Conservation (phyloP, 2,797 vertebrate genomes). For the Philypnodon macrostomus region DNA sequence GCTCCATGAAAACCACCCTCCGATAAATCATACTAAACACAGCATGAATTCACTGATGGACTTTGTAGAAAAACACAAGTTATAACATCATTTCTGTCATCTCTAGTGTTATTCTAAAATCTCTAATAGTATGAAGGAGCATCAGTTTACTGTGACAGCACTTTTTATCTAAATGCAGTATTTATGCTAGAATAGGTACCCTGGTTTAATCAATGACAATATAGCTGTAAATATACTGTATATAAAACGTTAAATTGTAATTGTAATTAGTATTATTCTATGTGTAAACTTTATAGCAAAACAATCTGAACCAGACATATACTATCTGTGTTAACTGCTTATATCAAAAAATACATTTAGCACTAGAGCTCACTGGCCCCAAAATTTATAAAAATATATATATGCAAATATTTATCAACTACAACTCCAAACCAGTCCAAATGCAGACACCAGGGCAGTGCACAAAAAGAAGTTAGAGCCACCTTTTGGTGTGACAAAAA, state of each 20-base stretch:
- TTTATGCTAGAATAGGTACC: background rate
- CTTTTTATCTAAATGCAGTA: conserved; percentile 21
- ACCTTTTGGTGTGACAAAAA: conserved; percentile 38
- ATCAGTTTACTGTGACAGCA: conserved; percentile 17
- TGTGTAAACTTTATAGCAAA: too few relatives aligned
- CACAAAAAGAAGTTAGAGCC: conserved; percentile 20
- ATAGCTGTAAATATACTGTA: too few relatives aligned
- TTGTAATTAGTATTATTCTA: too few relatives aligned
- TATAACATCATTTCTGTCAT: conserved; percentile 17
- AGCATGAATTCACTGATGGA: conserved; percentile 8
- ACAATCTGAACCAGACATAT: too few relatives aligned
- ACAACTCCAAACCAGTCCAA: conserved; percentile 10
- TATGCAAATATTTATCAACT: conserved; percentile 4
- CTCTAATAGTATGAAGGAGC: conserved; percentile 17
- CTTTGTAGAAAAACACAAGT: conserved; percentile 1
- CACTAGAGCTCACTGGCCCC: background rate
- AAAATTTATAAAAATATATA: too few relatives aligned
- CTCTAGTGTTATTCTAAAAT: conserved; percentile 27
- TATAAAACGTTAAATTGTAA: too few relatives aligned
- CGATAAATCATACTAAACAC: conserved; percentile 32
- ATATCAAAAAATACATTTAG: background rate
- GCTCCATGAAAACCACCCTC: conserved; percentile 26
- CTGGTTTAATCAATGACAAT: too few relatives aligned
- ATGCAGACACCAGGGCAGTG: background rate
- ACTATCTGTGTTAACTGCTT: background rate